These are phyloP conservation scores for Poeciliopsis retropinna DNA, from an alignment of 2,113 vertebrate species.

Conservation along the genomic window DNA sequence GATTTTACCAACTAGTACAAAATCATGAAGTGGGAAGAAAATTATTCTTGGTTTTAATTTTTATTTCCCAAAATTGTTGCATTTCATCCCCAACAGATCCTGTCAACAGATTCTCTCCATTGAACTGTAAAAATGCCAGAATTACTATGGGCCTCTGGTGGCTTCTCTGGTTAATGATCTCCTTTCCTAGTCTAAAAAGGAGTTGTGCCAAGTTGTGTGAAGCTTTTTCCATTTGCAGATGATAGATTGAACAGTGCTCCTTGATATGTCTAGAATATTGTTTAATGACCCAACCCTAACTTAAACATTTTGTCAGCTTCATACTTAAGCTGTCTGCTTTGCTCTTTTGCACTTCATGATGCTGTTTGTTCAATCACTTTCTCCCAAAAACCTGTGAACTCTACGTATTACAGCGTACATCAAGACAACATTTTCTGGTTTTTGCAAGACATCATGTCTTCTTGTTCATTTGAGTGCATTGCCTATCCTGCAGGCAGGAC, in stretches of 20 bases:
- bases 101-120: no score
- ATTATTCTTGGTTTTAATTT: background rate
- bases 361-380: background rate
- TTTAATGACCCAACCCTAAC: background rate
- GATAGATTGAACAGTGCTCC: background rate
- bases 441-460: background rate
- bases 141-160: background rate
- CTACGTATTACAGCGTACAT: background rate
- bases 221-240: background rate
- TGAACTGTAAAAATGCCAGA: no score
- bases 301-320: background rate
- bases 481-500: constrained; percentile 80
- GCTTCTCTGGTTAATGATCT: background rate
- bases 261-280: background rate
- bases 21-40: background rate
- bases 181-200: background rate
- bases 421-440: no score
- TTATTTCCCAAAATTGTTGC: background rate
- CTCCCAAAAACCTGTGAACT: background rate
- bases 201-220: background rate
- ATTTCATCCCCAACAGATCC: background rate
- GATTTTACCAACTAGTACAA: no score
- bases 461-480: background rate
- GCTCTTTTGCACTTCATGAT: background rate
- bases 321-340: background rate